Evolutionary conservation across 2,888 invertebrate species (phyloP), one percentile per base, ranked within the genome.

Genomic region (Lordiphosa fenestrarum): DNA sequence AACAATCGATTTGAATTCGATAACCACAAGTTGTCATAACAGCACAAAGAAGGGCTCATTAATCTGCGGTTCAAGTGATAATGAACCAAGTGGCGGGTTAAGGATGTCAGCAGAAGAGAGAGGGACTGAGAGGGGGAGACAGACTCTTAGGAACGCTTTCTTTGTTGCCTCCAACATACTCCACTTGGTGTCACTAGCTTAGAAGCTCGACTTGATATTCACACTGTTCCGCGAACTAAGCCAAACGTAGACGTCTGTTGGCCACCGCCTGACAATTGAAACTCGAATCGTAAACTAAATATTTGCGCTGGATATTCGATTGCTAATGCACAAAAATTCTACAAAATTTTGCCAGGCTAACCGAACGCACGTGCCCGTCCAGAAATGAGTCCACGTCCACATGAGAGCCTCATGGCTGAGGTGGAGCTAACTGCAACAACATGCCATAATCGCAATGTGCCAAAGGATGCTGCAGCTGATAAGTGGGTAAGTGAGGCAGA

Each of bases 301-400:
- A 13, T 25, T 19, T 52, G 25, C 19, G 9, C 3, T 41, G 39
- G 25, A 50, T 12, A 39, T 15, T 42, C 35, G 36, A 39, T 39
- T 38, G 49, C 61, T 61, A 62, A 62, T 39, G 15, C 38, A 44
- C 21, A 6, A 15, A 33, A 40, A 37, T 36, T 42, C 39, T 10
- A 46, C 19, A 50, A 21, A 46, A 46, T 57, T 57, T 21, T 23
- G 42, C n/a, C 25, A 64, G 64, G 39, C 47, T 50, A 19, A 12
- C 9, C 12, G 5, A 7, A 33, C 9, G 39, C 30, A 39, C 46
- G 46, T 47, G 38, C 13, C 13, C 23, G 35, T 42, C 21, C n/a
- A 36, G 40, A 35, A 23, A 76, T 77, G 76, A 68, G 56, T 53
- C 76, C 76, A 53, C 72, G 76, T 40, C 76, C 82, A n/a, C 78